Conservation (phyloP, 2,797 vertebrate genomes). For the Pempheris klunzingeri region DNA sequence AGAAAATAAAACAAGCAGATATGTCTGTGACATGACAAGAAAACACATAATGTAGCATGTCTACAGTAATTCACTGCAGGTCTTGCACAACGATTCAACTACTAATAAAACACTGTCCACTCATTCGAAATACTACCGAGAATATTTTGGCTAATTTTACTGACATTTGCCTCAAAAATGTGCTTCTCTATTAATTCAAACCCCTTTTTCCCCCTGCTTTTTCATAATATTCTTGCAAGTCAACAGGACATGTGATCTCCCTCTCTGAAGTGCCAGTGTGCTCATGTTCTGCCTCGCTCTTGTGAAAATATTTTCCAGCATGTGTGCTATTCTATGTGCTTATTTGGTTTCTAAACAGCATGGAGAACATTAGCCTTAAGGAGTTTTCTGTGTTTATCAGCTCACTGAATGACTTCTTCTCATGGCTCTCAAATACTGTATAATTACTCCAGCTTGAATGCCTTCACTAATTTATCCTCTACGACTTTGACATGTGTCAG, state of each 20-base stretch:
- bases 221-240: slow-evolving; percentile 58
- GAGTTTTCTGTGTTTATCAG: slow-evolving; percentile 76
- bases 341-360: slow-evolving; percentile 83
- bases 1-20: slow-evolving; percentile 49
- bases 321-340: slow-evolving; percentile 80
- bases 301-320: slow-evolving; percentile 83
- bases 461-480: slow-evolving; percentile 60
- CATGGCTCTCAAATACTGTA: slow-evolving; percentile 75
- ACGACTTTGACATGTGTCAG: slow-evolving; percentile 56
- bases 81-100: slow-evolving; percentile 38
- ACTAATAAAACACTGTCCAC: slow-evolving; percentile 43
- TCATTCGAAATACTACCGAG: slow-evolving; percentile 58
- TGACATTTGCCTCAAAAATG: slow-evolving; percentile 65
- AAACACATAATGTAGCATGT: slow-evolving; percentile 37
- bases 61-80: slow-evolving; percentile 50
- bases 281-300: slow-evolving; percentile 68
- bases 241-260: slow-evolving; percentile 72
- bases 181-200: slow-evolving; percentile 61
- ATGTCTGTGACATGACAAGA: slow-evolving; percentile 34
- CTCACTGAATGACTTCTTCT: slow-evolving; percentile 82
- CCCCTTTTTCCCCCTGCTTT: slow-evolving; percentile 37
- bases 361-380: slow-evolving; percentile 84
- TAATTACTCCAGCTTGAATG: slow-evolving; percentile 69
- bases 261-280: slow-evolving; percentile 74
- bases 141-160: slow-evolving; percentile 71